These are phyloP conservation scores for Xiphias gladius DNA, from an alignment of 2,113 vertebrate species.

Conservation along the genomic window DNA sequence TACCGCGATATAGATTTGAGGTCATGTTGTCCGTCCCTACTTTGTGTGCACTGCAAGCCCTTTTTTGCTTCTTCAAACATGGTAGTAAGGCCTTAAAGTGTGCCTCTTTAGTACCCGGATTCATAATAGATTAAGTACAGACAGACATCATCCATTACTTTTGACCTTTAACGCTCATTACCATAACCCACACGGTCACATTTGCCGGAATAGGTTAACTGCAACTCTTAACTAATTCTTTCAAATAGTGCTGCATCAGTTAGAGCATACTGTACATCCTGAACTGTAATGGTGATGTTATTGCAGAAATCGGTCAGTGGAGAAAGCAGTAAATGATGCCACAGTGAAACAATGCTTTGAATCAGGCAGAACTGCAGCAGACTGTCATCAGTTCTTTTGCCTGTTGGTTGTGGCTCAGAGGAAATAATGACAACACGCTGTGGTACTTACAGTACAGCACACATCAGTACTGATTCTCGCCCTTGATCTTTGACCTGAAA, in stretches of 20 bases:
- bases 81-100: neutral
- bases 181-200: neutral
- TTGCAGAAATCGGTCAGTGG: slow-evolving; percentile 44
- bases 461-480: neutral
- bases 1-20: neutral
- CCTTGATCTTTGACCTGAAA: slow-evolving; percentile 18
- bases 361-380: slow-evolving; percentile 24
- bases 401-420: slow-evolving; percentile 31
- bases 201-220: slow-evolving; percentile 21
- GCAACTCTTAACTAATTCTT: slow-evolving; percentile 19
- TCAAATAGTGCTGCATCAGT: slow-evolving; percentile 22
- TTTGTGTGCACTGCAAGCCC: neutral
- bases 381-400: slow-evolving; percentile 26
- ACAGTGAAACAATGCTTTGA: slow-evolving; percentile 48
- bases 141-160: neutral
- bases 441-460: slow-evolving; percentile 1
- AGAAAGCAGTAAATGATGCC: slow-evolving; percentile 43
- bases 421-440: slow-evolving; percentile 26
- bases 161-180: slow-evolving; percentile 17
- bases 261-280: slow-evolving; percentile 22
- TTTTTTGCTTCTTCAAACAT: neutral
- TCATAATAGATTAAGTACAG: slow-evolving; percentile 4
- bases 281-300: slow-evolving; percentile 37
- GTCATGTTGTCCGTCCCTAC: neutral
- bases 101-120: neutral